Percentiles rank a stretch among this genome's conserved stretches.
Conservation (phyloP, 1,140 invertebrate species). For the Brachionus manjavacas region DNA sequence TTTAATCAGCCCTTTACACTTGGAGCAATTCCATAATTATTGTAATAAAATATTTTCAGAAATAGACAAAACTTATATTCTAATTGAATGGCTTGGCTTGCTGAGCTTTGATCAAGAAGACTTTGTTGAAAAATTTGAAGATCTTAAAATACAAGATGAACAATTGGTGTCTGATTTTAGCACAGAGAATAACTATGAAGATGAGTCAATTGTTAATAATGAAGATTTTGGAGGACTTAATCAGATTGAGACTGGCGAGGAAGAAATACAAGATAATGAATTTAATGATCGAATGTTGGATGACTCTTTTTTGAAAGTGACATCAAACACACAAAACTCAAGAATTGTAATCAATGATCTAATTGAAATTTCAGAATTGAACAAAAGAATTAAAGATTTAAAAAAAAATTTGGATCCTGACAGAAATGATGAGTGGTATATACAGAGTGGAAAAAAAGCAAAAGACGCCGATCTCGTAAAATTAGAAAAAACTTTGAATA, state of each 20-base stretch:
- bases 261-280: neutral
- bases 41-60: neutral
- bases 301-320: neutral
- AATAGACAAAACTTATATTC: neutral
- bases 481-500: neutral
- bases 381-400: neutral
- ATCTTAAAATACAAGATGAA: neutral
- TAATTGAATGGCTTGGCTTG: neutral
- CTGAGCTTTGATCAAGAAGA: neutral
- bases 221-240: too few species aligned
- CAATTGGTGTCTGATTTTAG: neutral
- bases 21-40: neutral
- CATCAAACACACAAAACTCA: neutral
- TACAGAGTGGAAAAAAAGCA: neutral
- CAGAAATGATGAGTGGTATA: neutral
- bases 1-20: neutral
- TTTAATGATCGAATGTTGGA: constrained; percentile 1
- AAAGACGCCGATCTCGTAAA: neutral
- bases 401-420: neutral
- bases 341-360: neutral
- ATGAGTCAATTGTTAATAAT: neutral
- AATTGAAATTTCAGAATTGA: neutral
- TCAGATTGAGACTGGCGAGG: neutral
- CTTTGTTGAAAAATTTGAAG: neutral
- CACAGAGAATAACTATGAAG: neutral